Evolutionary conservation across 1,140 invertebrate genomes (phyloP).

Genomic region (Dinothrombium tinctorium): DNA sequence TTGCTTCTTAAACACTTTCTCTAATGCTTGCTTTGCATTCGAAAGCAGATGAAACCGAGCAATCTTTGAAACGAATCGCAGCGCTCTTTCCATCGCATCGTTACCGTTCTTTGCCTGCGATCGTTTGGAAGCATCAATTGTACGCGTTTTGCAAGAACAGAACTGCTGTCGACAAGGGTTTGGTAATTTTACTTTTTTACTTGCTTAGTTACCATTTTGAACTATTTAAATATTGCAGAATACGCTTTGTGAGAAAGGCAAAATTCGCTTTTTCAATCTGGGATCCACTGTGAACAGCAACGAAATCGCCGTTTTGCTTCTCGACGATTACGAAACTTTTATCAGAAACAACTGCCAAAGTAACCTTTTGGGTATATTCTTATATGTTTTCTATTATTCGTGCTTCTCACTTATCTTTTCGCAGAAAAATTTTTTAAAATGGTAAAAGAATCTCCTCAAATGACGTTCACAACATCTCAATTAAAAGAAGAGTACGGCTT

Average conservation of each 20-base stretch:
- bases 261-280: neutral
- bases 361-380: neutral
- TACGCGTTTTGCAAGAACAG: constrained; percentile 1
- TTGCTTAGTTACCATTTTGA: neutral
- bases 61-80: too few relatives aligned
- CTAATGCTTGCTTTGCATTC: too few relatives aligned
- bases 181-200: neutral
- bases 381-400: neutral
- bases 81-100: too few relatives aligned
- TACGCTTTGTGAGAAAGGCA: neutral
- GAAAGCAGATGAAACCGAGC: too few relatives aligned
- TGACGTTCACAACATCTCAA: neutral
- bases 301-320: constrained; percentile 2
- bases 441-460: neutral
- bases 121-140: constrained; percentile 7
- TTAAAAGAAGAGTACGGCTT: constrained; percentile 1
- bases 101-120: neutral
- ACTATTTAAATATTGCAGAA: neutral
- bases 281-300: constrained; percentile 1
- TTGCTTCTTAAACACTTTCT: too few relatives aligned
- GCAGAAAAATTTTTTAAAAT: neutral
- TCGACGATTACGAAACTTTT: constrained; percentile 1
- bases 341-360: neutral
- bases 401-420: neutral
- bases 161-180: neutral